These are phyloP conservation scores for Rana temporaria DNA, from an alignment of 2,113 vertebrate species.

Conservation along the genomic window DNA sequence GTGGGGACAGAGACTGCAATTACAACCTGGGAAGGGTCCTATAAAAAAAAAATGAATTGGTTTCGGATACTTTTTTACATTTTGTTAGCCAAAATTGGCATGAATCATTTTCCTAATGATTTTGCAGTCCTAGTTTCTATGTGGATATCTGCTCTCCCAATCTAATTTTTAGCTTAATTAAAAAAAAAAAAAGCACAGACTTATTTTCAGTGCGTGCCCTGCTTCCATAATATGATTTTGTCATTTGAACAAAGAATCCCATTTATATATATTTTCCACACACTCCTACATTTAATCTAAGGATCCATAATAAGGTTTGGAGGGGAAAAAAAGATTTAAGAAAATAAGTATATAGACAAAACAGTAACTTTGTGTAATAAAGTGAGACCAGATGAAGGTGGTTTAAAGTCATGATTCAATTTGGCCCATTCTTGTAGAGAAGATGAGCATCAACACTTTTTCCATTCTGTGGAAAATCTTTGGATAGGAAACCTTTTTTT, in stretches of 20 bases:
- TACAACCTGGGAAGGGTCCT: too few species aligned
- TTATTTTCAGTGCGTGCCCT: too few species aligned
- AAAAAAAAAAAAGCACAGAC: not conserved
- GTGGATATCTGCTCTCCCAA: too few species aligned
- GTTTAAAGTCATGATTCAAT: constrained; percentile 28
- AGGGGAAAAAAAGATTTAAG: not conserved
- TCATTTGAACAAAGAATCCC: not conserved
- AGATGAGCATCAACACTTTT: not conserved
- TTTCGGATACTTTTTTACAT: too few species aligned
- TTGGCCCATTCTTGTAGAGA: not conserved
- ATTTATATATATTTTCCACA: not conserved
- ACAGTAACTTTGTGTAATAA: constrained; percentile 1
- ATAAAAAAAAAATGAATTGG: too few species aligned
- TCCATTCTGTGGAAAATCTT: not conserved
- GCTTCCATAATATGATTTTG: not conserved
- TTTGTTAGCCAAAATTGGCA: too few species aligned
- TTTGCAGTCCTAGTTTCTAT: too few species aligned
- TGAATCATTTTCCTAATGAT: too few species aligned
- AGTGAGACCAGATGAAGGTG: constrained; percentile 11
- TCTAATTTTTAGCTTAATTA: too few species aligned
- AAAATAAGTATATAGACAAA: constrained; percentile 14
- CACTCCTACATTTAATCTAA: not conserved
- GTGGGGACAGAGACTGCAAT: too few species aligned
- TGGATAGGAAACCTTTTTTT: not conserved
- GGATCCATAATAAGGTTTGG: too few species aligned